Evolutionary conservation across 2,888 invertebrate species (phyloP), one percentile per base, ranked within the genome.

Genomic region (Xylocampa areola): DNA sequence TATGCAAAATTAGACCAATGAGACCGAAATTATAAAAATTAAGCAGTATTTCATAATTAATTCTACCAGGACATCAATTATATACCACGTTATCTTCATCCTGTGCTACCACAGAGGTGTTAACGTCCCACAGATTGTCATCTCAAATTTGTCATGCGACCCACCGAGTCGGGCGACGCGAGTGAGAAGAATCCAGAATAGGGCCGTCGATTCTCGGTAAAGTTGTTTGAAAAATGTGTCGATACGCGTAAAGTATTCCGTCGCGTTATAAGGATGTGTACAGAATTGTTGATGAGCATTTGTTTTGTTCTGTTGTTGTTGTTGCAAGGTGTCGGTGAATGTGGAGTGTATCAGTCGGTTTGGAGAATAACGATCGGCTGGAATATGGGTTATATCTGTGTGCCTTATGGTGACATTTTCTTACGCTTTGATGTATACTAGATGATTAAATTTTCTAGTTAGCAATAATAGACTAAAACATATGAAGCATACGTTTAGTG

Each of bases 161-260:
- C 47, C 68, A 29, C 13, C 23, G 40, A 44, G 49, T 62, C 48
- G 58, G 67, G 74, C 45, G n/a, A n/a, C n/a, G n/a, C n/a, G n/a
- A 80, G 86, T 85, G 89, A 84, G 79, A 76, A 68, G 90, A 84
- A 90, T 91, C 81, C 80, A 80, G 87, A 90, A 87, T 89, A 84
- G 77, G 76, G 73, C 59, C 50, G 69, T 61, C 49, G 25, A 14
- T 83, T 82, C 77, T 85, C 29, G 41, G 82, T 73, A 81, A 62
- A 61, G 68, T 72, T 73, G 76, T 66, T 78, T 69, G 79, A 84
- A 88, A 88, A 88, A 86, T 82, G 78, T 86, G 86, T 84, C 82
- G 80, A 85, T 72, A 74, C 73, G 75, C 80, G 87, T 87, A 88
- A 89, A 87, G 79, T 85, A 84, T 84, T 83, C 73, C 72, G 68